Evolutionary conservation across 2,113 vertebrate genomes (phyloP), one percentile per base, ranked within the genome.

Genomic region (Poecile atricapillus): DNA sequence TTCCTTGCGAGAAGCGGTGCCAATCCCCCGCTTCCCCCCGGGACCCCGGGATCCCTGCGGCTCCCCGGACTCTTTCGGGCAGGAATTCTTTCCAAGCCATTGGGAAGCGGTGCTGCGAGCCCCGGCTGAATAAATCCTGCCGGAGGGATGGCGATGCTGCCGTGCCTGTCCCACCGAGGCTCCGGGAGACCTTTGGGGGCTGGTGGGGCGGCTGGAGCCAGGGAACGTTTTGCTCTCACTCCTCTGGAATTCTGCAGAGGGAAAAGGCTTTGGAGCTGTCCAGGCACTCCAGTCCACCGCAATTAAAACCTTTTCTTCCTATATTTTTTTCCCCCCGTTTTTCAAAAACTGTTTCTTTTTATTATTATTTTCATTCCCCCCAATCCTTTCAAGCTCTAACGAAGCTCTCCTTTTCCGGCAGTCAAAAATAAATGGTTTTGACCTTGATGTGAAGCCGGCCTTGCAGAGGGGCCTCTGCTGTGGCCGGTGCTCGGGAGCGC

Each of bases 1-100:
- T 97, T 97, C 91, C 91, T 95, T 56, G 90, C 39, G 71, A 58
- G 93, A 88, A 50, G 3, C 78, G 31, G 94, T 94, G 96, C 93
- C 93, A 84, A 83, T 88, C 89, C 92, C 88, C 41, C 23, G 13
- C 8, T 94, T 94, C 85, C 71, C 70, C 25, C 82, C 33, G 88
- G 71, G 31, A 87, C n/a, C 50, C 59, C 24, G 69, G 58, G 15
- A 41, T 70, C 59, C 41, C 62, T 30, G 91, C 15, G 77, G 41
- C 10, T 93, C 56, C 76, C 79, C 58, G 0, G 7, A 10, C 7
- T 9, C 37, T 65, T 86, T 81, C 4, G 85, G 58, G 16, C 56
- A 13, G 15, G 24, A 63, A 15, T 24, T 93, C 46, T 20, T 62
- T 35, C 7, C 47, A 6, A 37, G 50, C 23, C 5, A 2, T 46